Conservation (phyloP, 2,113 vertebrate genomes). For the Bagarius yarrelli region DNA sequence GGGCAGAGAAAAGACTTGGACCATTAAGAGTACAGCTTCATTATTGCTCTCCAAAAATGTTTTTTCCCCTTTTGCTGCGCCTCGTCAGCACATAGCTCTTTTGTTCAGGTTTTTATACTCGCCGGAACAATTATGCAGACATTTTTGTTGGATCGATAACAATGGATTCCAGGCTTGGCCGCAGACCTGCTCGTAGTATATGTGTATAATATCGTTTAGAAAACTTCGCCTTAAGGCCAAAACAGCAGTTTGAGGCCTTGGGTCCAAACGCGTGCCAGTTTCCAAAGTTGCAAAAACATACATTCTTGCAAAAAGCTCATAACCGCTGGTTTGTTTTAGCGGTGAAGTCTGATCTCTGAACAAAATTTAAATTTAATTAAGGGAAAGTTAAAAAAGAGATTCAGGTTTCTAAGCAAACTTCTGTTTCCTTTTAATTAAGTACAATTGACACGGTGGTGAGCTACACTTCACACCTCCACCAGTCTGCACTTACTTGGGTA, state of each 20-base stretch:
- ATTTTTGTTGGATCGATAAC: conserved; percentile 44
- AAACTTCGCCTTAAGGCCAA: conserved; percentile 14
- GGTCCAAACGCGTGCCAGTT: conserved; percentile 30
- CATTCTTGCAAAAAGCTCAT: conserved; percentile 19
- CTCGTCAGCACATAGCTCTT: conserved; percentile 39
- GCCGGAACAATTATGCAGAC: conserved; percentile 28
- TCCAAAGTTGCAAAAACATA: conserved; percentile 35
- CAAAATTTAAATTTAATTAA: conserved; percentile 42
- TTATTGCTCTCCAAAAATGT: conserved; percentile 31
- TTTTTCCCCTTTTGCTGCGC: conserved; percentile 27
- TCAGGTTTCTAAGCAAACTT: conserved; percentile 53
- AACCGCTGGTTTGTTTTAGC: conserved; percentile 8
- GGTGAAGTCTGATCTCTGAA: neutral
- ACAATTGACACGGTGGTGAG: conserved; percentile 52
- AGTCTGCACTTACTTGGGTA: conserved; percentile 33
- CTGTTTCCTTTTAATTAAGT: conserved; percentile 45
- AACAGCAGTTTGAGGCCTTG: conserved; percentile 28
- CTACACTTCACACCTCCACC: conserved; percentile 68
- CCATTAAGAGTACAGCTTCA: conserved; percentile 44
- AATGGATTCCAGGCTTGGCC: conserved; percentile 23
- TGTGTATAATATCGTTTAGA: conserved; percentile 43
- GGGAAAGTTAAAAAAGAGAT: conserved; percentile 43
- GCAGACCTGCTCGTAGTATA: neutral
- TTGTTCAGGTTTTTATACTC: conserved; percentile 38
- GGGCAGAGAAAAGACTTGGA: conserved; percentile 40